Percentiles rank a stretch among this genome's conserved stretches.
These are phyloP conservation scores for Melieria omissa DNA, from an alignment of 2,888 invertebrate genomes.

Conservation along the genomic window DNA sequence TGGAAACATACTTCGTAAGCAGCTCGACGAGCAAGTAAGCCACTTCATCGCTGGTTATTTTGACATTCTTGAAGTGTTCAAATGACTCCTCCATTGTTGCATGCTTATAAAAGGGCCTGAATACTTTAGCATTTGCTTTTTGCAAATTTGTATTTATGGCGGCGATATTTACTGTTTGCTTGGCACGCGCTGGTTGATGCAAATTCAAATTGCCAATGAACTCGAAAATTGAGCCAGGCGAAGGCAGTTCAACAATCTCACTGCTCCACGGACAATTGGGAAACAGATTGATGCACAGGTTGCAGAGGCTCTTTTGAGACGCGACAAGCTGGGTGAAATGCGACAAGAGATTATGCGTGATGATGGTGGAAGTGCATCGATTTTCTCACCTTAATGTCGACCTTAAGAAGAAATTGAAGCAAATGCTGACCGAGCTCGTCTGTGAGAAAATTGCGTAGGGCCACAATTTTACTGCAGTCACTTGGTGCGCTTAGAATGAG, in stretches of 20 bases:
- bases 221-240: constrained; percentile 48
- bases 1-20: constrained; percentile 57
- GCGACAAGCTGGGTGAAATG: constrained; percentile 58
- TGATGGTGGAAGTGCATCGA: not conserved
- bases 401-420: constrained; percentile 57
- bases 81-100: constrained; percentile 15
- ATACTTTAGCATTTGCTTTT: too few relatives aligned
- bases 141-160: constrained; percentile 16
- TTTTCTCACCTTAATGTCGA: constrained; percentile 59
- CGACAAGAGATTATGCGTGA: not conserved
- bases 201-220: constrained; percentile 57
- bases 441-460: constrained; percentile 63
- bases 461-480: constrained; percentile 63
- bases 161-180: constrained; percentile 19
- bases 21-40: constrained; percentile 60
- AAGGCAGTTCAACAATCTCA: constrained; percentile 44
- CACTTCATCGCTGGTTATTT: constrained; percentile 61
- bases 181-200: constrained; percentile 39
- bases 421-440: constrained; percentile 62
- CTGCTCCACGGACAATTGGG: constrained; percentile 64
- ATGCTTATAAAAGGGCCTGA: not conserved
- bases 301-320: constrained; percentile 60
- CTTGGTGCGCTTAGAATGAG: constrained; percentile 61
- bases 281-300: constrained; percentile 64
- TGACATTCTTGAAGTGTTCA: constrained; percentile 44